A percentile compares a stretch with the other conserved stretches of the same genome.
Conservation (phyloP, 2,888 invertebrate species). For the Tiphia femorata region DNA sequence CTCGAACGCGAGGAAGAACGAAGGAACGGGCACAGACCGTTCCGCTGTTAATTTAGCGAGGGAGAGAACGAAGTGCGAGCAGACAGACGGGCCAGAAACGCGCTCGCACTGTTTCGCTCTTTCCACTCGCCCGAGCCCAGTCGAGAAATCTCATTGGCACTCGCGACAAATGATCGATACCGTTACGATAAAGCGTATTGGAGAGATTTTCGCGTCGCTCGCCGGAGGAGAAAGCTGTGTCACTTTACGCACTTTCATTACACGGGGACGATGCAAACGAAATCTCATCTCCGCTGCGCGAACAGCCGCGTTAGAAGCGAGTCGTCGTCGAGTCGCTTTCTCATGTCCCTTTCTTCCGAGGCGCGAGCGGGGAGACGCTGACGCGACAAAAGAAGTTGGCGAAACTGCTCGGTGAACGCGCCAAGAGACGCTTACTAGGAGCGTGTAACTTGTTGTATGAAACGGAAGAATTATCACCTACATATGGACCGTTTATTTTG, state of each 20-base stretch:
- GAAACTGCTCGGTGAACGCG: neutral
- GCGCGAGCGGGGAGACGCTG: neutral
- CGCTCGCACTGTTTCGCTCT: too few relatives aligned
- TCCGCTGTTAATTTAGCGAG: too few relatives aligned
- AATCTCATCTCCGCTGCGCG: neutral
- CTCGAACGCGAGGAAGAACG: too few relatives aligned
- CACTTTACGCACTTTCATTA: constrained; percentile 1
- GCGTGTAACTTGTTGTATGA: too few relatives aligned
- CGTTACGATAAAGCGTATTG: constrained; percentile 4
- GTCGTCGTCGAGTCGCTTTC: neutral
- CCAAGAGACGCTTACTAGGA: constrained; percentile 1
- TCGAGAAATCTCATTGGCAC: constrained; percentile 3
- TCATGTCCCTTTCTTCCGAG: neutral
- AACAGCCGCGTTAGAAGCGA: neutral
- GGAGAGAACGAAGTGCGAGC: too few relatives aligned
- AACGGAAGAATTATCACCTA: too few relatives aligned
- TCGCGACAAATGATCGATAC: constrained; percentile 8
- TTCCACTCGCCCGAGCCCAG: neutral
- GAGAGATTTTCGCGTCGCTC: constrained; percentile 2
- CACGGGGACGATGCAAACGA: neutral
- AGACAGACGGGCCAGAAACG: too few relatives aligned
- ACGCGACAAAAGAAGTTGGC: neutral
- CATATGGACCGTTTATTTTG: too few relatives aligned
- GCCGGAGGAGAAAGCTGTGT: constrained; percentile 3
- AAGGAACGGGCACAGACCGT: too few relatives aligned